Evolutionary conservation across 1,140 invertebrate species (phyloP).

Genomic region (Trissolcus basalis): DNA sequence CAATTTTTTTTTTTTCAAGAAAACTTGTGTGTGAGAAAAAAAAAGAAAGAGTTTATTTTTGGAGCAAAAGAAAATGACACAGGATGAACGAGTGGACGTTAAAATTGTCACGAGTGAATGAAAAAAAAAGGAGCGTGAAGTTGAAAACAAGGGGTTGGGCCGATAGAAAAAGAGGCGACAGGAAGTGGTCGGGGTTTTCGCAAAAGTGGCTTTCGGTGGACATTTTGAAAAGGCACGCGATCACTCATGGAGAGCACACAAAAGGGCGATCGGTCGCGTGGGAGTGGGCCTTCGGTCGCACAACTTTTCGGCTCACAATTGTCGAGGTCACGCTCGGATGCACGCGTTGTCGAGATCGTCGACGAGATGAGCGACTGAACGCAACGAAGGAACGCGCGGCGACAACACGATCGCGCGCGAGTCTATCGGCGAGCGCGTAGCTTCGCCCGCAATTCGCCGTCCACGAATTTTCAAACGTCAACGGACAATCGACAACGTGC

Average conservation of each 20-base stretch:
- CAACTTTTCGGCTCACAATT: neutral
- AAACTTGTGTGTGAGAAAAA: too few relatives aligned
- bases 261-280: constrained; percentile 59
- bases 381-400: neutral
- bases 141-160: neutral
- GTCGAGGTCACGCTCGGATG: neutral
- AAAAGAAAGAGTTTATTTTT: too few relatives aligned
- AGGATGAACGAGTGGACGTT: too few relatives aligned
- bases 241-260: constrained; percentile 13
- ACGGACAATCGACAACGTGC: too few relatives aligned
- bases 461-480: too few relatives aligned
- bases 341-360: neutral
- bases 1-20: too few relatives aligned
- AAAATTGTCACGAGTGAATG: too few relatives aligned
- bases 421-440: neutral
- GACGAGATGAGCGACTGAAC: too few relatives aligned
- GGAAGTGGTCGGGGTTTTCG: constrained; percentile 5
- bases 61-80: too few relatives aligned
- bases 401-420: neutral
- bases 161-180: neutral
- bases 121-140: neutral
- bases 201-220: constrained; percentile 28
- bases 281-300: constrained; percentile 53
- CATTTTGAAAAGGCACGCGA: constrained; percentile 31
- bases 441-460: too few relatives aligned